Evolutionary conservation across 2,888 invertebrate species (phyloP).

Genomic region (Rhagophthalmus giganteus): DNA sequence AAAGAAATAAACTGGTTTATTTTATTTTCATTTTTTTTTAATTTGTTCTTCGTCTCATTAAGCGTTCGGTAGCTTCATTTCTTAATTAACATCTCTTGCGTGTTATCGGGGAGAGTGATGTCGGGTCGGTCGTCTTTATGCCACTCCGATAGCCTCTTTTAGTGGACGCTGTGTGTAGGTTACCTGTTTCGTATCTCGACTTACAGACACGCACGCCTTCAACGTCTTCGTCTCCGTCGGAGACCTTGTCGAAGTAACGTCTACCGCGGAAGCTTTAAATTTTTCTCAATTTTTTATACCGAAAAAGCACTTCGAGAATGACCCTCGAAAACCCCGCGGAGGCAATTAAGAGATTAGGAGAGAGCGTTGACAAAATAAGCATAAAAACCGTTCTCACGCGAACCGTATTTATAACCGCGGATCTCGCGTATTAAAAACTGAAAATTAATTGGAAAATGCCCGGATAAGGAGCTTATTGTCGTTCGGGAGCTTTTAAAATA

Average conservation of each 20-base stretch:
- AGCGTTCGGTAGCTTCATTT: slow-evolving; percentile 54
- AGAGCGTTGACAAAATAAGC: too few species aligned
- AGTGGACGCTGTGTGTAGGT: slow-evolving; percentile 48
- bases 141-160: slow-evolving; percentile 49
- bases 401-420: too few species aligned
- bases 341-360: too few species aligned
- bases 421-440: too few species aligned
- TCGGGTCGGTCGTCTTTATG: slow-evolving; percentile 48
- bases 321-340: too few species aligned
- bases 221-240: slow-evolving; percentile 33
- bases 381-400: too few species aligned
- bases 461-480: slow-evolving; percentile 12
- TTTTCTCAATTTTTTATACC: slow-evolving; percentile 2
- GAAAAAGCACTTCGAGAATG: too few species aligned
- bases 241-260: slow-evolving; percentile 11
- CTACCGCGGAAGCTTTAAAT: slow-evolving; percentile 16
- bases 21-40: too few species aligned
- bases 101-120: slow-evolving; percentile 51
- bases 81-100: slow-evolving; percentile 55
- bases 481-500: slow-evolving; percentile 7
- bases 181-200: slow-evolving; percentile 48
- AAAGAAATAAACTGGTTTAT: slow-evolving; percentile 39
- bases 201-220: slow-evolving; percentile 48
- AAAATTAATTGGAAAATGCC: too few species aligned
- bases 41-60: slow-evolving; percentile 51